These are phyloP conservation scores for Drosophila neocordata DNA, from an alignment of 1,140 invertebrate genomes.

Conservation along the genomic window DNA sequence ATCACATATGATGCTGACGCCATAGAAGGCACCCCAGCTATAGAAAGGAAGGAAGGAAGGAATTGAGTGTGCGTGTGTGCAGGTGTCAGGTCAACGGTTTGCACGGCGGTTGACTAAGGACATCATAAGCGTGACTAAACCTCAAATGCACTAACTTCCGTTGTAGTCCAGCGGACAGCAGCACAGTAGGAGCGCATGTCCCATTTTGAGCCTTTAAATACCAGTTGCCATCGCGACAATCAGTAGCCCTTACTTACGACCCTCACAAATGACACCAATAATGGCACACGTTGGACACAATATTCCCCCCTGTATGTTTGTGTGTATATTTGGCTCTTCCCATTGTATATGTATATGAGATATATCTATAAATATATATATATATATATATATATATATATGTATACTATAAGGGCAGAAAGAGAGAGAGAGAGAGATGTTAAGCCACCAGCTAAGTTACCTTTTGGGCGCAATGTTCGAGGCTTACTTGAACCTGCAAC, in stretches of 20 bases:
- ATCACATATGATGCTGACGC: conserved; percentile 32
- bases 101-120: conserved; percentile 29
- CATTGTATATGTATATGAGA: too few species aligned
- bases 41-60: background rate
- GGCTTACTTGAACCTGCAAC: too few species aligned
- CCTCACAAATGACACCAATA: conserved; percentile 5
- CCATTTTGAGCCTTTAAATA: conserved; percentile 63
- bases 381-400: too few species aligned
- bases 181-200: background rate
- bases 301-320: too few species aligned
- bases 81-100: conserved; percentile 3
- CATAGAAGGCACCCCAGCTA: too few species aligned
- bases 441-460: too few species aligned
- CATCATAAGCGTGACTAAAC: conserved; percentile 62
- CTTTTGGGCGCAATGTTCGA: too few species aligned
- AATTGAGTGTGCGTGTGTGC: background rate
- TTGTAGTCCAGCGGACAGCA: conserved; percentile 2
- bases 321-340: too few species aligned
- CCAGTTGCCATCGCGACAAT: conserved; percentile 63
- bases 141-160: conserved; percentile 62
- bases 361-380: too few species aligned
- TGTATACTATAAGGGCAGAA: too few species aligned
- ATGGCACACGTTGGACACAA: background rate
- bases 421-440: too few species aligned
- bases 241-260: conserved; percentile 18